Evolutionary conservation across 2,797 vertebrate genomes (phyloP), one percentile per base, ranked within the genome.

Genomic region (Nothura maculosa): DNA sequence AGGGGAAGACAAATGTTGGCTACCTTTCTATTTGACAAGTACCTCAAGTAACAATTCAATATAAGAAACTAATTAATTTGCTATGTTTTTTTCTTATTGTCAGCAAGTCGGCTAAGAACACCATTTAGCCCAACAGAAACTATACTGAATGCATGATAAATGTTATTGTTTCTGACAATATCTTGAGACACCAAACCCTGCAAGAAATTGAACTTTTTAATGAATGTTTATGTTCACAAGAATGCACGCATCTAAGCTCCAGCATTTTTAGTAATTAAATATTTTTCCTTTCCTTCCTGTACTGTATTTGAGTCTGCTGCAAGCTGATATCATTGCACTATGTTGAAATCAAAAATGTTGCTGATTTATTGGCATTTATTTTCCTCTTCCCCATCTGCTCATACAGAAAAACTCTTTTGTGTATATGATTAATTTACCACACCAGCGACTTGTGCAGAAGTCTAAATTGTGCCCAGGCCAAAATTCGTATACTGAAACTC

Each of bases 1-100:
- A 80, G 13, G 21, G 27, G 47, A 92, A 95, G 89, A 95, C 28
- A 92, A 87, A 91, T 64, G 57, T 58, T 81, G 48, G 45, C 48
- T 28, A 73, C 40, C 7, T 54, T 84, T 91, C 77, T 28, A 79
- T 78, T 69, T 88, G 68, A 64, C 70, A 92, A 64, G 61, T 36
- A 77, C 19, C 55, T 92, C 87, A 81, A 60, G 86, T 57, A 75
- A 38, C 48, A 80, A 79, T 69, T 79, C 72, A 72, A 78, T 52
- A 19, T 6, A 70, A 80, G 32, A 67, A 67, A 92, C 92, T 93
- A 81, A 70, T 25, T 66, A 92, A 45, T 32, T 60, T 73, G 50
- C 8, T 48, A 14, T 38, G 18, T 2, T 85, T 83, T 64, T 77
- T 43, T 50, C 15, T 88, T 83, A 55, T 25, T 64, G 12, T n/a